phyloP scores from a whole-genome alignment of 2,888 invertebrate species.

The Oligia latruncula region DNA sequence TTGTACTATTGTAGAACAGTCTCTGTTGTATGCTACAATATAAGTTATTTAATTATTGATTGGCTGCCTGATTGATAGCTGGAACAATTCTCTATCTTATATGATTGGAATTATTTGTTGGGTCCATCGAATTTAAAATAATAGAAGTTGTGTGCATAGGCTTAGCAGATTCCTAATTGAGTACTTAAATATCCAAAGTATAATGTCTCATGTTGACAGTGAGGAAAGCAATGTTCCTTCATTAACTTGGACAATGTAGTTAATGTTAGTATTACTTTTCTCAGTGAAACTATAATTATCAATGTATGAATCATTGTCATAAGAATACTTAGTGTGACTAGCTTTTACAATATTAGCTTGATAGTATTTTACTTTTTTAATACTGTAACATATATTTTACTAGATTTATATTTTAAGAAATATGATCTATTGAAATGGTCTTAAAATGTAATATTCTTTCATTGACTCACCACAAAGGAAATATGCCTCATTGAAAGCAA shows the following conservation, averaged over 20 bases:
- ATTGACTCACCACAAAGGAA: constrained; percentile 15
- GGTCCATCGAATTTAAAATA: constrained; percentile 60
- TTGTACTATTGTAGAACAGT: constrained; percentile 43
- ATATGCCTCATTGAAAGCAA: constrained; percentile 27
- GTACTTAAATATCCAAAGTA: constrained; percentile 67
- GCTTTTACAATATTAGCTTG: constrained; percentile 69
- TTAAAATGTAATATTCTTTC: constrained; percentile 59
- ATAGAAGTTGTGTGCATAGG: constrained; percentile 48
- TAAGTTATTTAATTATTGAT: constrained; percentile 35
- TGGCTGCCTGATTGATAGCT: constrained; percentile 42
- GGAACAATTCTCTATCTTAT: constrained; percentile 50
- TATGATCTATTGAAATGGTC: constrained; percentile 63
- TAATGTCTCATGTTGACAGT: constrained; percentile 32
- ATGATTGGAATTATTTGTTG: constrained; percentile 55
- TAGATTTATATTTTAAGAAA: constrained; percentile 67
- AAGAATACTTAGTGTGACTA: constrained; percentile 71
- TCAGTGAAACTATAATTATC: constrained; percentile 53
- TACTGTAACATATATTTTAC: constrained; percentile 68
- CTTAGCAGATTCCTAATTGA: constrained; percentile 60
- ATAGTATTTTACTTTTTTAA: constrained; percentile 70
- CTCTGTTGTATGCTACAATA: constrained; percentile 49
- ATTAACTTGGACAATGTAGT: constrained; percentile 37
- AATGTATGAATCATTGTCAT: constrained; percentile 52
- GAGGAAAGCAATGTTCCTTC: constrained; percentile 39
- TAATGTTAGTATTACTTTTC: constrained; percentile 55